phyloP scores from a whole-genome alignment of 2,113 vertebrate genomes.

The Puffinus mauretanicus region DNA sequence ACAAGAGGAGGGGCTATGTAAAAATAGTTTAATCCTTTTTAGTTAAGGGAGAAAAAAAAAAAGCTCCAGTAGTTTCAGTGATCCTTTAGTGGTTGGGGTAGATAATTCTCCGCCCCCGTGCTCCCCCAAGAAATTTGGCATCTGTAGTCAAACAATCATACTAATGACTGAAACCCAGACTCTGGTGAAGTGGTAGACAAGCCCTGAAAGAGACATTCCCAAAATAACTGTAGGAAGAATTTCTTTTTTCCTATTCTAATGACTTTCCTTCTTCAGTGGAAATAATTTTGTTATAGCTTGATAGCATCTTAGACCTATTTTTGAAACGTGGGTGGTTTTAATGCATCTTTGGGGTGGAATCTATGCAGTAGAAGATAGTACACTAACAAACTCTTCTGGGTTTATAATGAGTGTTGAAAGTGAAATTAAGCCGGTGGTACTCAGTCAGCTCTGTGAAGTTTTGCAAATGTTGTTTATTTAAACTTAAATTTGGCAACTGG shows the following conservation, averaged over 20 bases:
- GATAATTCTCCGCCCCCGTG: accelerated
- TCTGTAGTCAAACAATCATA: not conserved
- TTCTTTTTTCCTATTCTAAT: not conserved
- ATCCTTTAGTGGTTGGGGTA: not conserved
- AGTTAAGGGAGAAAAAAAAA: not conserved
- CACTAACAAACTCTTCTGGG: not conserved
- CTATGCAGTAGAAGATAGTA: not conserved
- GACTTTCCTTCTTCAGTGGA: not conserved
- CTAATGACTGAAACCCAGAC: not conserved
- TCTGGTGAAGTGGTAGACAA: not conserved
- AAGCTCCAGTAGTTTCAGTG: not conserved
- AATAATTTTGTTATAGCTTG: not conserved
- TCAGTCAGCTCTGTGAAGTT: not conserved
- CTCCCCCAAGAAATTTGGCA: not conserved
- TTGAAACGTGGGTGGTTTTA: not conserved
- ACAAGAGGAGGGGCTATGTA: not conserved
- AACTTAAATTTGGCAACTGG: not conserved
- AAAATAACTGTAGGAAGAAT: conserved; percentile 13
- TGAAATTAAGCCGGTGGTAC: not conserved
- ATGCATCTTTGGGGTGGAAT: not conserved
- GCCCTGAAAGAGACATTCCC: not conserved
- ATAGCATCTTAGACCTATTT: not conserved
- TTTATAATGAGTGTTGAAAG: not conserved
- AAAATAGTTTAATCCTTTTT: not conserved
- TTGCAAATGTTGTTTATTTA: not conserved